Conservation (phyloP, 2,888 invertebrate genomes). For the Pelosia muscerda region DNA sequence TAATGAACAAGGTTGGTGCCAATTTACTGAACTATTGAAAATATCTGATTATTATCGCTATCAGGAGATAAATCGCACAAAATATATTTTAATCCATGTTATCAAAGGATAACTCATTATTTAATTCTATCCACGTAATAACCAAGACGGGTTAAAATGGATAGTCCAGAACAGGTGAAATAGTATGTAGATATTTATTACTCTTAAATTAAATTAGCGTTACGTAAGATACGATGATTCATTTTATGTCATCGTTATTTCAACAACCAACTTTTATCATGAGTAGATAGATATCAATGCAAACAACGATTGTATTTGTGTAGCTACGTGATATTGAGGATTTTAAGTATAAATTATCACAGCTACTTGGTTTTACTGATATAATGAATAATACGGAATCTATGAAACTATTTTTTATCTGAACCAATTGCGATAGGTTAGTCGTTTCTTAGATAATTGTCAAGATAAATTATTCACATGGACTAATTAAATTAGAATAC, state of each 20-base stretch:
- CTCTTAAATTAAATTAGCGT: not conserved
- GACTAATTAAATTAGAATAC: not conserved
- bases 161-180: not conserved
- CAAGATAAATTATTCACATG: not conserved
- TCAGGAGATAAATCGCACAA: conserved; percentile 14
- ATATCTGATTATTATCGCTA: not conserved
- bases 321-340: not conserved
- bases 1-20: conserved; percentile 43
- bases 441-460: not conserved
- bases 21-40: conserved; percentile 9
- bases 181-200: not conserved
- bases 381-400: not conserved
- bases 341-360: not conserved
- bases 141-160: not conserved
- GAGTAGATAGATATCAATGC: conserved; percentile 16
- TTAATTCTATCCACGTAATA: conserved; percentile 1
- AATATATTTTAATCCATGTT: not conserved
- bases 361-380: not conserved
- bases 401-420: not conserved
- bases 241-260: not conserved
- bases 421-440: not conserved
- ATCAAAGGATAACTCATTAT: not conserved
- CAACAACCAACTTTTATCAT: not conserved
- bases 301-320: conserved; percentile 11
- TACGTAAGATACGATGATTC: not conserved